A percentile compares a stretch with the other conserved stretches of the same genome.
These are phyloP conservation scores for Cryptus viduatorius DNA, from an alignment of 2,888 invertebrate species.

Conservation along the genomic window DNA sequence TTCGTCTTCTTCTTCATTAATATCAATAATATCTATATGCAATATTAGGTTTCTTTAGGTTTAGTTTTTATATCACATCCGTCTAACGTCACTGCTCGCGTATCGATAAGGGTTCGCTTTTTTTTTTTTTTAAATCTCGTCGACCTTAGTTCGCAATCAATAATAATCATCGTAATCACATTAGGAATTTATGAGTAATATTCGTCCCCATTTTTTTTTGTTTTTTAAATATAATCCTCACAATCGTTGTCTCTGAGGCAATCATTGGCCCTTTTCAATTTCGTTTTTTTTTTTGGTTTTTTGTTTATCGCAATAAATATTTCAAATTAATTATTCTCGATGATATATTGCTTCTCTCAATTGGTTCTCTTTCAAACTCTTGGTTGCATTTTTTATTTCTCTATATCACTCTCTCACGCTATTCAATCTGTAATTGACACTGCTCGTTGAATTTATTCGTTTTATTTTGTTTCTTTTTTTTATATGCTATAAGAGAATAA, in stretches of 20 bases:
- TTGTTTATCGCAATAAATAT: conserved; percentile 57
- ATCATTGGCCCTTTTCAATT: conserved; percentile 49
- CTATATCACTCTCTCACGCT: conserved; percentile 56
- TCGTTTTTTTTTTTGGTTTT: conserved; percentile 12
- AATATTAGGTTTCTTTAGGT: conserved; percentile 68
- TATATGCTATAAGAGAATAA: conserved; percentile 69
- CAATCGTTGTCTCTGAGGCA: conserved; percentile 55
- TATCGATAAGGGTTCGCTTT: conserved; percentile 61
- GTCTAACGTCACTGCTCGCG: conserved; percentile 71
- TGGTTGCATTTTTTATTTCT: conserved; percentile 42
- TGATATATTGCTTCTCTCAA: conserved; percentile 65
- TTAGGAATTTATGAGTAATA: conserved; percentile 62
- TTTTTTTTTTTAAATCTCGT: conserved; percentile 50
- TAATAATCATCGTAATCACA: conserved; percentile 71
- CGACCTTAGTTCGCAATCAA: conserved; percentile 70
- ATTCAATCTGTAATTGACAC: conserved; percentile 68
- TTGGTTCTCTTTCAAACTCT: conserved; percentile 56
- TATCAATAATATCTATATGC: conserved; percentile 70
- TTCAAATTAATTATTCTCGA: conserved; percentile 65
- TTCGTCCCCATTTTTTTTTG: conserved; percentile 34
- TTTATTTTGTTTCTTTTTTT: conserved; percentile 41
- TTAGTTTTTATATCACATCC: conserved; percentile 76
- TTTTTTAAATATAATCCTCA: conserved; percentile 61
- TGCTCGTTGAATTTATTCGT: conserved; percentile 61
- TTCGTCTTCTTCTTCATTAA: conserved; percentile 60